Base-by-base conservation (phyloP, 1,140 invertebrate genomes). In the Eriosoma lanigerum region DNA sequence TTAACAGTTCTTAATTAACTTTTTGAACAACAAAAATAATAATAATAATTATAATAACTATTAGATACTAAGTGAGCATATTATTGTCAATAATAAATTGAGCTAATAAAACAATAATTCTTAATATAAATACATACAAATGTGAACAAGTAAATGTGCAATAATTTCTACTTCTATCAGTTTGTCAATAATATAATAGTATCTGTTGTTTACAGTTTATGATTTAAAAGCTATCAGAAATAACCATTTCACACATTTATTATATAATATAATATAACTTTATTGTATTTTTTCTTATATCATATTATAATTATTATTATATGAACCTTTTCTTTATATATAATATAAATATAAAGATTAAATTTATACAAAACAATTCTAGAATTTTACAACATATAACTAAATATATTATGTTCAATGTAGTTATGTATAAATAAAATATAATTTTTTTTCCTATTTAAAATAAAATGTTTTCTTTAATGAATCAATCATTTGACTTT, bases 21-120 rank as follows among this genome's bases (percentile, higher is more conserved):
- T 58, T 21, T 19, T 26, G 32, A 78, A 78, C 75, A 62, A 60
- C n/a, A 78, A 60, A 32, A 60, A 78, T 60, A 46, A 58, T 58
- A 75, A 15, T n/a, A 17, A 21, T n/a, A n/a, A n/a, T n/a, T n/a
- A n/a, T 21, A 60, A 21, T 62, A 60, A 58, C 38, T 38, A 60
- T 58, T 62, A 78, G 38, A 26, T 44, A 78, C 75, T 78, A 78
- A 78, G 56, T 78, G 75, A 78, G 75, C 75, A 46, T 60, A 78
- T 62, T 78, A 78, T 62, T 78, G 75, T 78, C 75, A 62, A 78
- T 60, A 62, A 78, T 78, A 62, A 60, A 62, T 78, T 78, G 75
- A 78, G 75, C 75, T 78, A 78, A 76, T 76, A 76, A 76, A 78
- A 78, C 54, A 44, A 78, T 60, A 60, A 78, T 60, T 62, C 24